Base-by-base conservation (phyloP, 2,888 invertebrate genomes). In the Tetragnatha montana region DNA sequence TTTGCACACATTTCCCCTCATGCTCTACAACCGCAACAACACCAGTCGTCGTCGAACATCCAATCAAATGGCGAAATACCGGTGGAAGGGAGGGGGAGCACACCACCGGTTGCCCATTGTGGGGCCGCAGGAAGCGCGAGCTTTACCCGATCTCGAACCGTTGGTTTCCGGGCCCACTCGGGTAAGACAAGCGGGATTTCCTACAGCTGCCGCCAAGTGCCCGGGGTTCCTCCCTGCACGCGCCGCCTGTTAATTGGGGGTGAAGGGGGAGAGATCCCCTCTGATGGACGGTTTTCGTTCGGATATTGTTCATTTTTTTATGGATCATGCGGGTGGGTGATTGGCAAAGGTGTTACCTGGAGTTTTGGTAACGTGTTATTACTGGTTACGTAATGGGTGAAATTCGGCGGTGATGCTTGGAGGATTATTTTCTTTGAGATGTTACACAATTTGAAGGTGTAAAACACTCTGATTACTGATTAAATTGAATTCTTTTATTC, bases 161-260 rank as follows among this genome's bases (percentile, higher is more conserved):
- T 87, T 70, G 76, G 81, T 76, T 87, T 87, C 81, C 87, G 76
- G 70, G 70, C 22, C 70, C 85, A 78, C 75, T 78, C 49, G 81
- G 14, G 80, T 81, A 82, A 82, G 82, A 87, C 76, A 81, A 81
- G 82, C 35, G 78, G 87, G 87, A 87, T 81, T 81, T 87, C 87
- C 87, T 87, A 87, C 81, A 82, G 87, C 87, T 87, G 87, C 81
- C 81, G 14, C 47, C 71, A 14, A 19, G 22, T 22, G 7, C 81
- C 71, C 17, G n/a, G 8, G 50, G 78, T 60, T 35, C 35, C 35
- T 35, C 35, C 35, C 35, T 35, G 35, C 35, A 35, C 35, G 60
- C 60, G 60, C 12, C 60, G 60, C 60, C 35, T 35, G 10, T 17
- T 10, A 8, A 17, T 12, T 12, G 60, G 60, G 60, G 60, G 60